phyloP scores from a whole-genome alignment of 2,113 vertebrate species.

The Ophiodon elongatus region DNA sequence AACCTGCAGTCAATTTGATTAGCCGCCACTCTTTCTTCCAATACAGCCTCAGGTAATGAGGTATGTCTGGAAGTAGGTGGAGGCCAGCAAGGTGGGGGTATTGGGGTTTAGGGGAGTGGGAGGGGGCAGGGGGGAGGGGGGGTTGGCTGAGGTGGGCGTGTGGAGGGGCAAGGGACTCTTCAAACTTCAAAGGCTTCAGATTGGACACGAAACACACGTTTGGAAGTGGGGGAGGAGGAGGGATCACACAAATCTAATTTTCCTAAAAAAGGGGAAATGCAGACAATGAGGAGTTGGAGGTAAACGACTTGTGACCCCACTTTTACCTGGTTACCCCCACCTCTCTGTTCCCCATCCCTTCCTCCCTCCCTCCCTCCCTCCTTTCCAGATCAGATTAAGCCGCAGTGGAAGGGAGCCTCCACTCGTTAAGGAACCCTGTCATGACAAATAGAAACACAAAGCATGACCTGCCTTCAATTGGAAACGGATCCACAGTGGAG shows the following conservation, averaged over 20 bases:
- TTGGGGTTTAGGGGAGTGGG: neutral
- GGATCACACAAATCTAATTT: slow-evolving; percentile 79
- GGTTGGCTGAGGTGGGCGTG: slow-evolving; percentile 50
- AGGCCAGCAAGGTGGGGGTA: slow-evolving; percentile 69
- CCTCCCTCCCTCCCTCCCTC: slow-evolving; percentile 37
- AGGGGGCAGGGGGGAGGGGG: slow-evolving; percentile 34
- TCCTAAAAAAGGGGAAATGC: slow-evolving; percentile 72
- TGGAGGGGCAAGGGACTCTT: slow-evolving; percentile 66
- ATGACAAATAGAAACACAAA: slow-evolving; percentile 86
- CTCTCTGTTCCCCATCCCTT: slow-evolving; percentile 42
- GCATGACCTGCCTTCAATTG: slow-evolving; percentile 86
- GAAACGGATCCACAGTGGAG: slow-evolving; percentile 83
- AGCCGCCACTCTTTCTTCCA: slow-evolving; percentile 71
- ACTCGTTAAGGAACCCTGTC: slow-evolving; percentile 79
- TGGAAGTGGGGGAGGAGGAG: slow-evolving; percentile 53
- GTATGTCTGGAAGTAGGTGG: slow-evolving; percentile 80
- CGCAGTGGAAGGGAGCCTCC: slow-evolving; percentile 71
- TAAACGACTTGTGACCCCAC: slow-evolving; percentile 85
- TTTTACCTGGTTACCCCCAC: slow-evolving; percentile 76
- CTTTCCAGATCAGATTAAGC: slow-evolving; percentile 83
- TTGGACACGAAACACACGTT: slow-evolving; percentile 81
- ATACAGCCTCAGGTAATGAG: slow-evolving; percentile 82
- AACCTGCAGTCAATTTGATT: slow-evolving; percentile 83
- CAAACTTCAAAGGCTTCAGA: slow-evolving; percentile 82
- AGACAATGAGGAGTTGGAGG: slow-evolving; percentile 77